A percentile compares a stretch with the other conserved stretches of the same genome.
Conservation (phyloP, 64 coral and sea anemone genomes). For the Actinia equina region DNA sequence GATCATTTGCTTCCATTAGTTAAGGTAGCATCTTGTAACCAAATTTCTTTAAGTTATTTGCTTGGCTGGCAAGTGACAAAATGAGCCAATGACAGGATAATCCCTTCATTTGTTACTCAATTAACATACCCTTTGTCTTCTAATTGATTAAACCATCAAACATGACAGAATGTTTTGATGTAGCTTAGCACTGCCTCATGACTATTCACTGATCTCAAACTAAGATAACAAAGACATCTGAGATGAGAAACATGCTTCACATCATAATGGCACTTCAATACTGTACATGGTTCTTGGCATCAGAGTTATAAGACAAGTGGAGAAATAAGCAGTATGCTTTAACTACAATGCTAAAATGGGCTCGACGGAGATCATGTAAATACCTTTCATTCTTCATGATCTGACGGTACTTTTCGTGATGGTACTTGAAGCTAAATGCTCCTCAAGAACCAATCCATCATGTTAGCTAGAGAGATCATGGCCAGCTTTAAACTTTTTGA, state of each 20-base stretch:
- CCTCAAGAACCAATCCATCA: not conserved
- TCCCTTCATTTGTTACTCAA: not conserved
- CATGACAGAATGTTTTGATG: not conserved
- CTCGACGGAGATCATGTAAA: not conserved
- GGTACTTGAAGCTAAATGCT: not conserved
- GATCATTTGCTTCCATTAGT: not conserved
- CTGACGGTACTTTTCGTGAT: not conserved
- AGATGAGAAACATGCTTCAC: not conserved
- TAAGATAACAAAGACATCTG: not conserved
- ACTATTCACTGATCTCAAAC: constrained; percentile 3
- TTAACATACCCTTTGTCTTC: not conserved
- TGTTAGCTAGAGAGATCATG: not conserved
- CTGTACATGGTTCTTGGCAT: not conserved
- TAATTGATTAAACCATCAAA: constrained; percentile 9
- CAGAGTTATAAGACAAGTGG: not conserved
- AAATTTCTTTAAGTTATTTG: not conserved
- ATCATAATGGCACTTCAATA: not conserved
- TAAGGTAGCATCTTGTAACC: not conserved
- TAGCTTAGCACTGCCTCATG: not conserved
- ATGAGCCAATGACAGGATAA: not conserved
- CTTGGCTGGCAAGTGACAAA: not conserved
- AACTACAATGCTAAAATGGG: constrained; percentile 19
- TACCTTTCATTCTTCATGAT: constrained; percentile 7
- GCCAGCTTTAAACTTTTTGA: too few relatives aligned
- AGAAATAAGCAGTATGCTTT: not conserved